Percentiles rank a stretch among this genome's conserved stretches.
Conservation (phyloP, 2,888 invertebrate genomes). For the Fissipunctia ypsillon region DNA sequence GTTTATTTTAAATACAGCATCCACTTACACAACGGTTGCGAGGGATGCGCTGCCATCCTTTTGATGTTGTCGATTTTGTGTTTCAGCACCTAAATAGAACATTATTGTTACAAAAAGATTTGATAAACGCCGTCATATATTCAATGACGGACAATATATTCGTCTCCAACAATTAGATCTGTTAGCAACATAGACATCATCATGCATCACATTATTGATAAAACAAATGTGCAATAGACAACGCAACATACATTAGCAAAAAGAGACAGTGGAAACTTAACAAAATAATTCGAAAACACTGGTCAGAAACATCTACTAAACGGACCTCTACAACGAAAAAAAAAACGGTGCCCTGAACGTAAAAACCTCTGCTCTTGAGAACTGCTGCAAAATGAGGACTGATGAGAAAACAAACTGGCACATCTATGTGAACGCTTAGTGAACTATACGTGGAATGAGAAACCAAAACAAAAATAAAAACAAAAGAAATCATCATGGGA, state of each 20-base stretch:
- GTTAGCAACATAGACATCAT: constrained; percentile 69
- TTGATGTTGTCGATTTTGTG: constrained; percentile 98
- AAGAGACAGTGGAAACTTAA: constrained; percentile 70
- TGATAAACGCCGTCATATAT: constrained; percentile 4
- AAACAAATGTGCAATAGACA: constrained; percentile 71
- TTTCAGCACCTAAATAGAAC: constrained; percentile 94
- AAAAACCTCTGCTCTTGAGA: constrained; percentile 64
- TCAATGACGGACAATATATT: constrained; percentile 1
- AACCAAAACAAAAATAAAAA: constrained; percentile 68
- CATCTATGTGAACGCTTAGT: constrained; percentile 64
- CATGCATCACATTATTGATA: constrained; percentile 75
- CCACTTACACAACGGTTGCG: constrained; percentile 98
- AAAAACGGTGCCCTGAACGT: constrained; percentile 58
- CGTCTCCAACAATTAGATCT: constrained; percentile 58
- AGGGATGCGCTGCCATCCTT: constrained; percentile 98
- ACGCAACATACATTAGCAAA: constrained; percentile 73
- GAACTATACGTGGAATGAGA: constrained; percentile 63
- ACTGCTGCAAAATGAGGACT: constrained; percentile 70
- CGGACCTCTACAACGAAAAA: constrained; percentile 66
- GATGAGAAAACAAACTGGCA: constrained; percentile 64
- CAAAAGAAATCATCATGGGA: constrained; percentile 63
- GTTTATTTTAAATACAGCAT: constrained; percentile 31
- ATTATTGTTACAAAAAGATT: constrained; percentile 55
- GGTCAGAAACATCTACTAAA: constrained; percentile 65
- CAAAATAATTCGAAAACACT: constrained; percentile 67